Evolutionary conservation across 2,113 vertebrate genomes (phyloP).

Genomic region (Neodon shergylaensis): DNA sequence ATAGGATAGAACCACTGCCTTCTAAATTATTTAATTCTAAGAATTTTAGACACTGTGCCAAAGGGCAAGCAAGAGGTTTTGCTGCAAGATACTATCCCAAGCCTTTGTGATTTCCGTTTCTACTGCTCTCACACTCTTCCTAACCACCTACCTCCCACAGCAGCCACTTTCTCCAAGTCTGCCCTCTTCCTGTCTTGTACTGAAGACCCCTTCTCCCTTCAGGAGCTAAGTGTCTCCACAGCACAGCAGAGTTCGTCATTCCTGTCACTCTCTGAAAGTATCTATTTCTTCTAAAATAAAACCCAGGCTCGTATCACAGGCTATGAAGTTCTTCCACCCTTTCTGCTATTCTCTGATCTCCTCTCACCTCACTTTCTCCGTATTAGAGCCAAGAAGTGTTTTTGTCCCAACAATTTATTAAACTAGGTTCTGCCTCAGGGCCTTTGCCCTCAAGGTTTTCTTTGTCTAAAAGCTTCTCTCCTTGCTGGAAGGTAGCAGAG

Average conservation of each 20-base stretch:
- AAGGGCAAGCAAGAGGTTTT: not conserved
- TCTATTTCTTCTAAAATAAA: not conserved
- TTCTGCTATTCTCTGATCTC: not conserved
- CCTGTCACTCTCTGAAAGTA: not conserved
- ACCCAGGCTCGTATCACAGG: not conserved
- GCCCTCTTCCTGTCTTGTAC: not conserved
- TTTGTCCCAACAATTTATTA: not conserved
- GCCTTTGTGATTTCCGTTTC: not conserved
- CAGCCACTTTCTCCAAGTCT: not conserved
- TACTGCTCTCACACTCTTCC: not conserved
- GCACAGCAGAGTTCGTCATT: not conserved
- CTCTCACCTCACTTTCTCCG: not conserved
- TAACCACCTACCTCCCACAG: not conserved
- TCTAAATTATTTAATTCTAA: constrained; percentile 11
- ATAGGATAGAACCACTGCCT: not conserved
- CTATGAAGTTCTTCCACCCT: not conserved
- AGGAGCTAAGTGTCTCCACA: not conserved
- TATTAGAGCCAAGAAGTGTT: not conserved
- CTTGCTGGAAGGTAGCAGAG: not conserved
- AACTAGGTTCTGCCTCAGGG: not conserved
- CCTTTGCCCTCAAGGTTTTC: not conserved
- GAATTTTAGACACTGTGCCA: not conserved
- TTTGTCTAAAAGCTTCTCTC: not conserved
- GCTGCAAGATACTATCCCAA: not conserved
- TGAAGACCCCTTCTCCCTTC: not conserved